Conservation (phyloP, 2,888 invertebrate genomes). For the Polia nebulosa region DNA sequence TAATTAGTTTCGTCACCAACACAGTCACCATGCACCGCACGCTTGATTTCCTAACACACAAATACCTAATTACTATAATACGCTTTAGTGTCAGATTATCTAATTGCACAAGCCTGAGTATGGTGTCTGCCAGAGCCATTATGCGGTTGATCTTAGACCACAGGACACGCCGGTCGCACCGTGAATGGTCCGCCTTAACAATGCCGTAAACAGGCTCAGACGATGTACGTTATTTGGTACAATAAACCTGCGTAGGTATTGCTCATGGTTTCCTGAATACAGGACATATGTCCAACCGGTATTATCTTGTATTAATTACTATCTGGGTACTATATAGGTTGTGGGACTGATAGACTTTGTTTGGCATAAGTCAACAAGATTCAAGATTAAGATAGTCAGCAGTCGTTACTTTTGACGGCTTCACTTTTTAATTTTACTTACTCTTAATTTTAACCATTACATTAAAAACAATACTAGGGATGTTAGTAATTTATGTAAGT, state of each 20-base stretch:
- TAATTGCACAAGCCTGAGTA: constrained; percentile 41
- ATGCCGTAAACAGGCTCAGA: constrained; percentile 59
- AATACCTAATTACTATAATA: constrained; percentile 19
- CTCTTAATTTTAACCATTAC: no score
- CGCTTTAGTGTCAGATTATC: constrained; percentile 25
- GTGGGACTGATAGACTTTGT: not conserved
- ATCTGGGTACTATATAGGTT: not conserved
- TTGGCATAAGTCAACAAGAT: not conserved
- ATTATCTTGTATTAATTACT: constrained; percentile 21
- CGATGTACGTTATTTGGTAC: constrained; percentile 41
- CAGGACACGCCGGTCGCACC: constrained; percentile 59
- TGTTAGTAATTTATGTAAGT: no score
- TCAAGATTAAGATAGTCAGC: no score
- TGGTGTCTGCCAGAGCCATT: constrained; percentile 47
- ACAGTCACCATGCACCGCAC: no score
- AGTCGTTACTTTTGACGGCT: not conserved
- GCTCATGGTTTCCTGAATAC: constrained; percentile 26
- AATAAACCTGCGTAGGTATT: constrained; percentile 23
- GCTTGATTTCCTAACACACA: constrained; percentile 20
- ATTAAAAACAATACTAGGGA: no score
- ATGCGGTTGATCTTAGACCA: constrained; percentile 61
- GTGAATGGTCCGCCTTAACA: constrained; percentile 57
- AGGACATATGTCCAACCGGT: not conserved
- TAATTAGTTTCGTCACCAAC: no score
- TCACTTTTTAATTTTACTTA: no score